Conservation (phyloP, 2,888 invertebrate genomes). For the Drosophila stalkeri region DNA sequence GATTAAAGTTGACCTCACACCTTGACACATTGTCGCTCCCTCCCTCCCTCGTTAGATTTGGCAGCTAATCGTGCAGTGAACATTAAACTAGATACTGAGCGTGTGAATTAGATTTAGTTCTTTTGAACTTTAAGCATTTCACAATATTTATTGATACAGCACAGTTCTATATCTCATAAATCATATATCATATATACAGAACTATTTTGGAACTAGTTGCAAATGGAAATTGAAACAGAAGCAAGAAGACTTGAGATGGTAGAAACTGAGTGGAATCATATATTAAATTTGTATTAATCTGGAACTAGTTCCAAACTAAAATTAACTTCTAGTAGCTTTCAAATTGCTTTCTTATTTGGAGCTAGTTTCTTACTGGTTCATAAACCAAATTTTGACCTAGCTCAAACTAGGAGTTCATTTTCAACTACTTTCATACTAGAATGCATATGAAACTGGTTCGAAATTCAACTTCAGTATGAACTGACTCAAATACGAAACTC, state of each 20-base stretch:
- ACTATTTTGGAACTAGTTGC: background rate
- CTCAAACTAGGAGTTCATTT: background rate
- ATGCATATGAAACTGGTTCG: background rate
- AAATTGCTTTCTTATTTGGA: background rate
- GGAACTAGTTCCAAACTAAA: background rate
- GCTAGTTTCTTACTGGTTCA: background rate
- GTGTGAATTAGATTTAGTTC: background rate
- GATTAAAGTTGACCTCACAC: slow-evolving; percentile 45
- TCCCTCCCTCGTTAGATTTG: background rate
- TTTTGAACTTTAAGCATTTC: background rate
- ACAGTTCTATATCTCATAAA: too few species aligned
- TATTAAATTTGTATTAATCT: background rate
- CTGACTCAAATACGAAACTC: too few species aligned
- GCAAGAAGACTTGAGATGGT: too few species aligned
- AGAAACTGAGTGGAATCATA: too few species aligned
- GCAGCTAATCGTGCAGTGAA: slow-evolving; percentile 44
- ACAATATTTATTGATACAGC: too few species aligned
- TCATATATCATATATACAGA: too few species aligned
- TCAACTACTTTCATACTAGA: background rate
- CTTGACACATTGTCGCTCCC: background rate
- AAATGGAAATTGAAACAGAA: background rate
- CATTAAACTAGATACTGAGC: background rate
- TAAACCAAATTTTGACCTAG: background rate
- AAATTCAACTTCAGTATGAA: too few species aligned
- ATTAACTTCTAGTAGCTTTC: too few species aligned